phyloP scores from a whole-genome alignment of 2,797 vertebrate species.

The Sebastes minor region DNA sequence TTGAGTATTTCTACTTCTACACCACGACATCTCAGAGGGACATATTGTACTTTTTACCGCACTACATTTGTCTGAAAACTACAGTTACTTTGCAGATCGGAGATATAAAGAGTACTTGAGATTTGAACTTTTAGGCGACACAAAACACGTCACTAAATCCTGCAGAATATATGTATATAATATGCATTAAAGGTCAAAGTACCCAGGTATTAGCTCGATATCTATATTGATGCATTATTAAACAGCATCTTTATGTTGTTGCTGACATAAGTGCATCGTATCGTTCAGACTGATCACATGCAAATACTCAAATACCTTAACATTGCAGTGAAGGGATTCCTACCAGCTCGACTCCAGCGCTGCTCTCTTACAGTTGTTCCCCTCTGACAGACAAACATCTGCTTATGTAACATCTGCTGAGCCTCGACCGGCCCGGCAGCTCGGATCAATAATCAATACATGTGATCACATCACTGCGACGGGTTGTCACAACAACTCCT shows the following conservation, averaged over 20 bases:
- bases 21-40: not conserved
- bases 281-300: no score
- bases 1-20: no score
- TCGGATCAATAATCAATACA: constrained; percentile 34
- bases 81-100: not conserved
- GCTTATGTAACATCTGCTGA: constrained; percentile 43
- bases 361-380: constrained; percentile 14
- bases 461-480: no score
- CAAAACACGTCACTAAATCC: no score
- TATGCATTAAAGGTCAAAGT: not conserved
- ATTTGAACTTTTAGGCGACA: no score
- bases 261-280: no score
- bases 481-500: no score
- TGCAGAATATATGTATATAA: not conserved
- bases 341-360: constrained; percentile 15
- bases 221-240: no score
- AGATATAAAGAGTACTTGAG: no score
- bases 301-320: no score
- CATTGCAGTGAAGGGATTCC: not conserved
- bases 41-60: not conserved
- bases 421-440: constrained; percentile 5
- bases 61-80: not conserved
- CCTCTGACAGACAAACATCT: not conserved
- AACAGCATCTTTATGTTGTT: no score
- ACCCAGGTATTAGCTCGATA: not conserved